Conservation (phyloP, 1,140 invertebrate genomes). For the Mercenaria mercenaria region DNA sequence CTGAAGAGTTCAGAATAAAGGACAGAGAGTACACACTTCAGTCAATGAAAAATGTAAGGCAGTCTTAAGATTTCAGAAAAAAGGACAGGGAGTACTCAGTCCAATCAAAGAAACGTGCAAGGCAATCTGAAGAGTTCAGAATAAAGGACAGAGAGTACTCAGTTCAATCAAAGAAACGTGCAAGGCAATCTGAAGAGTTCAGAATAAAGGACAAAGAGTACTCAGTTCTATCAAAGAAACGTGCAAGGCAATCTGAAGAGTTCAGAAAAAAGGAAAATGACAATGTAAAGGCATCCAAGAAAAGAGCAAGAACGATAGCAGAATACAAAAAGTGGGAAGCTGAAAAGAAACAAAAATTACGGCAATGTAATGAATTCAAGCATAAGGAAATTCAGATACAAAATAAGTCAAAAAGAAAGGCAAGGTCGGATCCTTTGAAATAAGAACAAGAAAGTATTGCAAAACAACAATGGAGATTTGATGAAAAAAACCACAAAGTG, state of each 20-base stretch:
- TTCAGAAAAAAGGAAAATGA: neutral
- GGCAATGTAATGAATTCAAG: neutral
- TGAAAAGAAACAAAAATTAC: neutral
- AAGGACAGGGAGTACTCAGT: too few species aligned
- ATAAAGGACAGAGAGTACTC: too few species aligned
- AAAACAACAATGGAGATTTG: neutral
- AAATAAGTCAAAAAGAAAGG: neutral
- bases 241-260: neutral
- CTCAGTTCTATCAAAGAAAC: too few species aligned
- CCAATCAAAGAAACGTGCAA: too few species aligned
- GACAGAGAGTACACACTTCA: too few species aligned
- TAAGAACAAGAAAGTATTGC: conserved; percentile 52
- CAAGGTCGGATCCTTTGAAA: neutral
- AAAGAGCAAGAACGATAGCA: neutral
- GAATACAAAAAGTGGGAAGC: neutral
- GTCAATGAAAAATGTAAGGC: too few species aligned
- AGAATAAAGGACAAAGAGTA: too few species aligned
- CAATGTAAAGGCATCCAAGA: neutral
- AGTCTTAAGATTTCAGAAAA: too few species aligned
- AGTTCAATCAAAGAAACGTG: too few species aligned
- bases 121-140: too few species aligned
- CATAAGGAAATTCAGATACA: neutral
- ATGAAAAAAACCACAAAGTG: neutral
- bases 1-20: too few species aligned
- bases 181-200: too few species aligned